phyloP scores from a whole-genome alignment of 2,797 vertebrate species.

The Dicrostonyx torquatus region DNA sequence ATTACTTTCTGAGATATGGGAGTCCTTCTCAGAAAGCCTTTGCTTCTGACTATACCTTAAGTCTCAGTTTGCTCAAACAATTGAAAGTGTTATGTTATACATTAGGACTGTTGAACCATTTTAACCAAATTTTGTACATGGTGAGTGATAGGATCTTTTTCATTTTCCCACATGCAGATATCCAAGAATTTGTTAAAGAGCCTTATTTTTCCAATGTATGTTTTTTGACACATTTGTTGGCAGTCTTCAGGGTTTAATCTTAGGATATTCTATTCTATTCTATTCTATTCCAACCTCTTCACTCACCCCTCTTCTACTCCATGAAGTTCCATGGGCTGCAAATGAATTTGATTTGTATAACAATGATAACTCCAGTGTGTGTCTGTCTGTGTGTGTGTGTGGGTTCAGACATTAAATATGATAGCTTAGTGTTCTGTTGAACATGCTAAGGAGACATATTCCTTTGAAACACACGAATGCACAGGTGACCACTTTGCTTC shows the following conservation, averaged over 20 bases:
- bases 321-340: neutral
- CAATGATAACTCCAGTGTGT: conserved; percentile 38
- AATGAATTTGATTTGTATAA: conserved; percentile 67
- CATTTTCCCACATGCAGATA: neutral
- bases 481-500: neutral
- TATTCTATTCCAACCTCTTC: neutral
- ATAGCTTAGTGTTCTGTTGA: conserved; percentile 53
- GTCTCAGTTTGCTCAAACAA: neutral
- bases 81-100: neutral
- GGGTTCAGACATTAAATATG: conserved; percentile 48
- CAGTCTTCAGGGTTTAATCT: neutral
- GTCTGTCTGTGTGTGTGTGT: neutral
- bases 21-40: neutral
- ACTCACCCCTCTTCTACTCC: neutral
- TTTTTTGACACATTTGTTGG: neutral
- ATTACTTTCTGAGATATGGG: neutral
- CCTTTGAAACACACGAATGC: conserved; percentile 37
- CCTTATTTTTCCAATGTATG: neutral
- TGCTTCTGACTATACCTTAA: neutral
- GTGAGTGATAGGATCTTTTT: neutral
- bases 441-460: conserved; percentile 54
- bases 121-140: too few relatives aligned
- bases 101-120: neutral
- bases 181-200: neutral
- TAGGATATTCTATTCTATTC: neutral